These are phyloP conservation scores for Drosophila sp. DNA, from an alignment of 1,140 invertebrate species.

Conservation along the genomic window DNA sequence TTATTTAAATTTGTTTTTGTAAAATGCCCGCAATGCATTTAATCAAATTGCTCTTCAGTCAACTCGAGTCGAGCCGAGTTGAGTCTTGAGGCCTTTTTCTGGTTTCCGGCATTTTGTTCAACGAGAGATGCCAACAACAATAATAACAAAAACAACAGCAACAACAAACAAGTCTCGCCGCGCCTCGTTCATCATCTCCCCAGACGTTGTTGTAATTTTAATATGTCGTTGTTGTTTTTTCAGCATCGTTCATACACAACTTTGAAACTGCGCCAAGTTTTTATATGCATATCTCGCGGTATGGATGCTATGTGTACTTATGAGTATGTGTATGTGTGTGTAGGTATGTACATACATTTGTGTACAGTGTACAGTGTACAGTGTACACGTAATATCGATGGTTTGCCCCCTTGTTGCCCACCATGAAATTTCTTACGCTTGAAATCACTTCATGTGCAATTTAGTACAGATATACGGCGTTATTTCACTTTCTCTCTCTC, in stretches of 20 bases:
- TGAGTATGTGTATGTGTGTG: constrained; percentile 23
- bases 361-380: no score
- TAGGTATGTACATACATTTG: constrained; percentile 4
- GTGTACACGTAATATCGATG: constrained; percentile 65
- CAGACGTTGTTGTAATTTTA: constrained; percentile 68
- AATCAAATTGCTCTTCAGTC: constrained; percentile 64
- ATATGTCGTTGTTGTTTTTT: constrained; percentile 53
- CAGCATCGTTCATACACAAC: constrained; percentile 28
- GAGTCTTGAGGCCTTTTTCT: constrained; percentile 43
- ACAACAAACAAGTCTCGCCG: constrained; percentile 19
- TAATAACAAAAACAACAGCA: no score
- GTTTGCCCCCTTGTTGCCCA: constrained; percentile 16
- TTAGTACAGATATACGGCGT: constrained; percentile 69
- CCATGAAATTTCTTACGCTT: constrained; percentile 74
- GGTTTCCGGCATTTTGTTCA: constrained; percentile 69
- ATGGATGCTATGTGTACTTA: constrained; percentile 19
- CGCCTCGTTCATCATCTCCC: constrained; percentile 66
- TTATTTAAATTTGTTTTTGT: constrained; percentile 46
- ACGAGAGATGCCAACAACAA: constrained; percentile 20
- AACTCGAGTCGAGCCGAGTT: constrained; percentile 25
- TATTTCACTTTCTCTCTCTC: constrained; percentile 18
- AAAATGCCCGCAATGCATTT: constrained; percentile 69
- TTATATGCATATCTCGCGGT: constrained; percentile 61
- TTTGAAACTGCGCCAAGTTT: constrained; percentile 81
- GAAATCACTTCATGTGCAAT: constrained; percentile 82